Base-by-base conservation (phyloP, 2,888 invertebrate species). In the Colletes collaris region DNA sequence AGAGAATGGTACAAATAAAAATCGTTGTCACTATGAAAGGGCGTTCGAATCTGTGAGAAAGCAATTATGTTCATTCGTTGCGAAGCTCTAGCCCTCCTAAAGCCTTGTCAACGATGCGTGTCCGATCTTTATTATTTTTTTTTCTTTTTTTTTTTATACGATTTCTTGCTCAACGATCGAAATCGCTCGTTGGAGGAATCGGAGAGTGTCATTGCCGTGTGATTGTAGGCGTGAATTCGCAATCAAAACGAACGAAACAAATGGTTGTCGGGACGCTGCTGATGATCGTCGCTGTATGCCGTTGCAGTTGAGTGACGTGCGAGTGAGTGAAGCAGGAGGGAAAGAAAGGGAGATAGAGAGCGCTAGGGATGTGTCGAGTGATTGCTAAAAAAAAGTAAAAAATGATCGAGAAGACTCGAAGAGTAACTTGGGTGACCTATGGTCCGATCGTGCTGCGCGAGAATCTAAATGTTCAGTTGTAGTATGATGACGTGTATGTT, bases 381-480 rank as follows among this genome's bases (percentile, higher is more conserved):
- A 74, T 62, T 66, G 64, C 27, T 16, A 16, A 16, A 16, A 16
- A 16, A 16, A 16, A 16, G 16, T 16, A 16, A 16, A 44, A 68
- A 65, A 69, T 66, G 73, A n/a, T 74, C 59, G 62, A 63, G 53
- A 75, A 75, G 63, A 76, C 81, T 74, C 67, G 53, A 69, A 40
- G 58, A 63, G 2, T 27, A 70, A 71, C 49, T 58, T 79, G 62
- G 62, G 35, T 84, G 77, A 78, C 73, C 71, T 69, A 73, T 86
- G 84, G 75, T 84, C 86, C 82, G 80, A 85, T 87, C 74, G 83
- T 79, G 74, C 63, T 86, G 79, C 72, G 84, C 79, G 76, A 80
- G 78, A 77, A 82, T 84, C 67, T 59, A 75, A 79, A 74, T 75
- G 85, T 83, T 81, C 60, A 64, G 79, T 82, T 79, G 78, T 81